These are phyloP conservation scores for Rhabdophis nuchalis DNA, from an alignment of 2,797 vertebrate genomes.

Conservation along the genomic window DNA sequence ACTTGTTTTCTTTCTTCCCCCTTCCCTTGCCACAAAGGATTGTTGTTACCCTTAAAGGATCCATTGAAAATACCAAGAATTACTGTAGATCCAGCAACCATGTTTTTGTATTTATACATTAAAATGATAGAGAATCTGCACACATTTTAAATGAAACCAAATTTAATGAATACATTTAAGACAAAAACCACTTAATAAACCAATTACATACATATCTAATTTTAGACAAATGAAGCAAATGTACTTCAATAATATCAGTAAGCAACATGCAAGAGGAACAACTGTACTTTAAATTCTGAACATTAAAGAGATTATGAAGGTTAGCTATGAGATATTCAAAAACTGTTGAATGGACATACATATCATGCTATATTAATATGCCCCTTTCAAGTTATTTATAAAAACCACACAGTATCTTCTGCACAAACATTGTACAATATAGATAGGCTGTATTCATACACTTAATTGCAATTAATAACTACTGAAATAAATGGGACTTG, in stretches of 20 bases:
- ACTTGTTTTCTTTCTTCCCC: background rate
- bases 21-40: background rate
- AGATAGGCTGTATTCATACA: slow-evolving; percentile 14
- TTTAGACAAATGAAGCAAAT: slow-evolving; percentile 44
- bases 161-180: slow-evolving; percentile 53
- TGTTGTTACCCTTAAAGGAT: background rate
- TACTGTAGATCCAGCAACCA: background rate
- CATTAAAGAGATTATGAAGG: slow-evolving; percentile 43
- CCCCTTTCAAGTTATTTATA: slow-evolving; percentile 44
- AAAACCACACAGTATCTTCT: background rate
- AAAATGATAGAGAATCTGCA: background rate
- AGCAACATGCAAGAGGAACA: slow-evolving; percentile 55
- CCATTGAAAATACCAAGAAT: background rate
- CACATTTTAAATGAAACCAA: slow-evolving; percentile 29
- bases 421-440: slow-evolving; percentile 25
- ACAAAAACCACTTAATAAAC: slow-evolving; percentile 51
- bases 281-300: slow-evolving; percentile 45
- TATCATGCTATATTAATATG: slow-evolving; percentile 59
- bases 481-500: background rate
- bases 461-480: background rate
- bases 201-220: slow-evolving; percentile 45
- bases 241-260: slow-evolving; percentile 49
- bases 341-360: slow-evolving; percentile 39
- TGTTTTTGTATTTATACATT: background rate
- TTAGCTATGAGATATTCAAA: slow-evolving; percentile 41